Percentiles rank a stretch among this genome's conserved stretches.
Evolutionary conservation across 1,140 invertebrate species (phyloP).

Genomic region (Probaryconus sp.): DNA sequence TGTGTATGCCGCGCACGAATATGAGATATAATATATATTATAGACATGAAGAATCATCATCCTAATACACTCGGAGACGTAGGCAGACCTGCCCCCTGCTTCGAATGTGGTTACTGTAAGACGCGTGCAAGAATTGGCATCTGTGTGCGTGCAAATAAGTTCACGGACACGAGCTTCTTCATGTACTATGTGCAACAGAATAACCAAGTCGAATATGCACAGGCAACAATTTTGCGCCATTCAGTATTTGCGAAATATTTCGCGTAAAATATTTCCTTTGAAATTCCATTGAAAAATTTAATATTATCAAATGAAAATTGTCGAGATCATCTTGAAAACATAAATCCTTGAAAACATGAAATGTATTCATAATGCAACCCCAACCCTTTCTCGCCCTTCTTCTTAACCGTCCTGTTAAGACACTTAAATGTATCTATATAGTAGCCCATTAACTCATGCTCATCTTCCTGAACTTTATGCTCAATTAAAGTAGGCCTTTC

Average conservation of each 20-base stretch:
- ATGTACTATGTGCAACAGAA: slow-evolving; percentile 44
- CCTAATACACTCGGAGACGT: slow-evolving; percentile 62
- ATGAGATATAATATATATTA: slow-evolving; percentile 48
- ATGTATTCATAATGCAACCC: slow-evolving; percentile 53
- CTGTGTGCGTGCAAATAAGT: slow-evolving; percentile 5
- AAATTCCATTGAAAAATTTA: no score
- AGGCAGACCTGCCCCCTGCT: slow-evolving; percentile 59
- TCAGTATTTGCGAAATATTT: slow-evolving; percentile 9
- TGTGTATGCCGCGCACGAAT: slow-evolving; percentile 30
- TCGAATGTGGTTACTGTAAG: slow-evolving; percentile 53
- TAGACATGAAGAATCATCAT: slow-evolving; percentile 49
- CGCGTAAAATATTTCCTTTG: neutral
- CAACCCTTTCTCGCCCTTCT: slow-evolving; percentile 44
- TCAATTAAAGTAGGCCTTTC: slow-evolving; percentile 44
- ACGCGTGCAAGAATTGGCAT: slow-evolving; percentile 19
- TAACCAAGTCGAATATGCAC: no score
- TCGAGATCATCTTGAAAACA: slow-evolving; percentile 40
- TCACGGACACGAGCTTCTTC: neutral
- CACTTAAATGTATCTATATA: slow-evolving; percentile 44
- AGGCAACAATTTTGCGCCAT: slow-evolving; percentile 39
- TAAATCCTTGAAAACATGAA: slow-evolving; percentile 45
- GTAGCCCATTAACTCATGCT: slow-evolving; percentile 36
- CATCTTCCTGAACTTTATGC: slow-evolving; percentile 32
- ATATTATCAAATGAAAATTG: no score
- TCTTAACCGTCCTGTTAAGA: slow-evolving; percentile 44